Percentiles rank a stretch among this genome's conserved stretches.
These are phyloP conservation scores for Amblyopsis rosae DNA, from an alignment of 2,113 vertebrate species.

Conservation along the genomic window DNA sequence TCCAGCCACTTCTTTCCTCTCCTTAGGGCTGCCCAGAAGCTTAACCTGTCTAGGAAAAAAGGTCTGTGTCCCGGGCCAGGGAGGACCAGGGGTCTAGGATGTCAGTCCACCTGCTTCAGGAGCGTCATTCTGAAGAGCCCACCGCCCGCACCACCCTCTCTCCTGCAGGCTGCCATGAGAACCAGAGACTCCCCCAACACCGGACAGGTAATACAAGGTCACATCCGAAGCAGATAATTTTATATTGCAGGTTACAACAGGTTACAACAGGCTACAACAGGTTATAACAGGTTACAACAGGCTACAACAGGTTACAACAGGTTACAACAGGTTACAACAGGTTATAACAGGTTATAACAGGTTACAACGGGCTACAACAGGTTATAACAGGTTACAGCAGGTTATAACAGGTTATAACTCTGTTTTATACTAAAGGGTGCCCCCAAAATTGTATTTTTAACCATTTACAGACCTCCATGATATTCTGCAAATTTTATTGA, in stretches of 20 bases:
- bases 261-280: not conserved
- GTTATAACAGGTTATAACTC: too few relatives aligned
- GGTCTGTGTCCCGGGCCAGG: slow-evolving; percentile 83
- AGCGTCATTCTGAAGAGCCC: slow-evolving; percentile 85
- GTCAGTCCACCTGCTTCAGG: slow-evolving; percentile 87
- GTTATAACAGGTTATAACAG: too few relatives aligned
- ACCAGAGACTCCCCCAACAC: slow-evolving; percentile 87
- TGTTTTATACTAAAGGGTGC: too few relatives aligned
- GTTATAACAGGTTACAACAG: too few relatives aligned
- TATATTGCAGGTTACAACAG: not conserved
- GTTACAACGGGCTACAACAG: too few relatives aligned
- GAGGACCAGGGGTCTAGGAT: slow-evolving; percentile 72
- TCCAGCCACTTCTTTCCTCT: slow-evolving; percentile 12
- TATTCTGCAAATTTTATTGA: too few relatives aligned
- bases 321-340: too few relatives aligned
- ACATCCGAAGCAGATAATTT: not conserved
- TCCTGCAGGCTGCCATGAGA: slow-evolving; percentile 87
- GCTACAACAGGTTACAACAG: too few relatives aligned
- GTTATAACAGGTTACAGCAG: too few relatives aligned
- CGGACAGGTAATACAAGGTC: slow-evolving; percentile 81
- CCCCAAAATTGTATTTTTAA: too few relatives aligned
- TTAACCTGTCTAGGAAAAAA: slow-evolving; percentile 91
- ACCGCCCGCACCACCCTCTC: slow-evolving; percentile 85
- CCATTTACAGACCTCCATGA: too few relatives aligned
- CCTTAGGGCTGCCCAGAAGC: slow-evolving; percentile 89